Conservation (phyloP, 2,888 invertebrate genomes). For the Drosophila buzzatii region DNA sequence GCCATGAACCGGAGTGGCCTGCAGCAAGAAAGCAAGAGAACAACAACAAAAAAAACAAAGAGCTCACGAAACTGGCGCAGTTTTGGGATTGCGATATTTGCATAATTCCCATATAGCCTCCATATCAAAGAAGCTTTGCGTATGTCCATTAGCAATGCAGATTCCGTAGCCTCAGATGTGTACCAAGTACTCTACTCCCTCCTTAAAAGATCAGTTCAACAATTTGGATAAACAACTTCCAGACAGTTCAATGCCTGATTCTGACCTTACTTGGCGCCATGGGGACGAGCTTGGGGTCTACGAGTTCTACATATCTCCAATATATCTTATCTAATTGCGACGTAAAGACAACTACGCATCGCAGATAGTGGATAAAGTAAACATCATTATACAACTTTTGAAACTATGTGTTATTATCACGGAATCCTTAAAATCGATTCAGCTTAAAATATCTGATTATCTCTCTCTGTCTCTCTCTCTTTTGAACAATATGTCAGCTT, state of each 20-base stretch:
- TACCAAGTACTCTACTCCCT: constrained; percentile 28
- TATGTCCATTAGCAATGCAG: constrained; percentile 65
- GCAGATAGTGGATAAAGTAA: constrained; percentile 17
- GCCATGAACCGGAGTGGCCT: constrained; percentile 61
- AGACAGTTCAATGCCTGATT: constrained; percentile 67
- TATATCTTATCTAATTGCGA: constrained; percentile 49
- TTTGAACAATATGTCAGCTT: background rate
- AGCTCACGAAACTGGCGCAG: constrained; percentile 69
- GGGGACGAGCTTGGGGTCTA: constrained; percentile 16
- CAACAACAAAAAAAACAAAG: constrained; percentile 5
- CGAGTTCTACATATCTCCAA: constrained; percentile 14
- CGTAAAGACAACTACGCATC: constrained; percentile 41
- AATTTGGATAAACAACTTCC: constrained; percentile 53
- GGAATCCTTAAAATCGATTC: background rate
- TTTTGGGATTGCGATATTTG: constrained; percentile 53
- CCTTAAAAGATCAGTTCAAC: constrained; percentile 54
- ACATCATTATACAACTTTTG: constrained; percentile 21
- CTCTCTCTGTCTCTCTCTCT: background rate
- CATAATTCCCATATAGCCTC: constrained; percentile 50
- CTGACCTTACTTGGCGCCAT: constrained; percentile 73
- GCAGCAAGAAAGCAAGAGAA: constrained; percentile 14
- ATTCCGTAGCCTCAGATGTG: constrained; percentile 35
- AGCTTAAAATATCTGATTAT: background rate
- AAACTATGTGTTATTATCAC: background rate
- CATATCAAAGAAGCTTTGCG: constrained; percentile 35